Base-by-base conservation (phyloP, 1,140 invertebrate genomes). In the Subanguina moxae region DNA sequence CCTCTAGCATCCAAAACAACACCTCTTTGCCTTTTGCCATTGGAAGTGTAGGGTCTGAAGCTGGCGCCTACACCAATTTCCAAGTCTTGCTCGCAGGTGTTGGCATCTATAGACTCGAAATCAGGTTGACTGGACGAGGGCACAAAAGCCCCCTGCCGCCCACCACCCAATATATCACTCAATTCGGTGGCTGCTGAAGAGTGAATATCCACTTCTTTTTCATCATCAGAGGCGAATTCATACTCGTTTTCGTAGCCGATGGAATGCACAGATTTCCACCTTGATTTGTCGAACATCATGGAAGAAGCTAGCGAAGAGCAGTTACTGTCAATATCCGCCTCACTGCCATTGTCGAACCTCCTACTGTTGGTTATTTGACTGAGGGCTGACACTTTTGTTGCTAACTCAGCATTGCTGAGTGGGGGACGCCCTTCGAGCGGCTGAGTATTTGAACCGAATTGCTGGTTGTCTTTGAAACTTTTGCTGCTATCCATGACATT, bases 241-340 rank as follows among this genome's bases (percentile, higher is more conserved):
- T 74, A 73, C 56, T 73, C 71, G 57, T 75, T 75, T n/a, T 73
- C 71, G 38, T 73, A 73, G 15, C 71, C 71, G 30, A 73, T 75
- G n/a, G 71, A 73, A 45, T 73, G 73, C 0, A 71, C 71, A 1
- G 71, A 73, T 28, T 64, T 64, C 62, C 62, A 62, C 25, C 27
- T 3, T 30, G 27, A 25, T 21, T 61, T 61, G 38, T 71, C 67
- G 46, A 72, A 73, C 70, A 72, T 73, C 57, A 57, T 46, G 1
- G 70, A 72, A 46, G 68, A 58, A 1, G 68, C 70, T 19, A 72
- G 25, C 1, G 70, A 72, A 0, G 70, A 72, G 58, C 70, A 71
- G 30, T 71, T 72, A 27, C 70, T 73, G 42, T 71, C 70, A 30
- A 72, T 45, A 43, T 72, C 70, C 15, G 70, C 70, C 8, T 72